Base-by-base conservation (phyloP, 1,140 invertebrate genomes). In the Monochamus saltuarius region DNA sequence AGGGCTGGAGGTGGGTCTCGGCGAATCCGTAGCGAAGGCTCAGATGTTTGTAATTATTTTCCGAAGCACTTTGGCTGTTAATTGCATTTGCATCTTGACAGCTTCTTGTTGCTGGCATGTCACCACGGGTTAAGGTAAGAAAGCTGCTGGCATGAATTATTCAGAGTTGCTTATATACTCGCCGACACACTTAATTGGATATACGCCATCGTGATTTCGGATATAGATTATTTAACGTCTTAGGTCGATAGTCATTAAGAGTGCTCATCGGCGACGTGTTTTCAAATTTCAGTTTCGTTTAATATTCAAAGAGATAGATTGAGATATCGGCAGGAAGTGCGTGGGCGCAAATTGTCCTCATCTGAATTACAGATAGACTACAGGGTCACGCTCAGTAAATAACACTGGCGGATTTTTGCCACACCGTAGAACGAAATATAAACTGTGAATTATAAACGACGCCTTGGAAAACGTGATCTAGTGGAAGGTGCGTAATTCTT, bases 41-140 rank as follows among this genome's bases (percentile, higher is more conserved):
- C 22, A 38, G 37, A 34, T 36, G 53, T 56, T 56, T 36, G 53
- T 56, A 49, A 73, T 73, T 72, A 73, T 73, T 73, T 73, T 72
- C 66, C 61, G 59, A 63, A 68, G 70, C 68, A 72, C 71, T 73
- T 61, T 64, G 62, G 65, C 62, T 68, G 70, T 73, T 73, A 72
- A 73, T 73, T 73, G 69, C 70, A 73, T 73, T 73, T 73, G 72
- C 70, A 72, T 72, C 72, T 72, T 70, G 69, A 72, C 70, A 72
- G 69, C 72, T 71, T 71, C 66, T 73, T 69, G 68, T 73, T 67
- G 71, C 69, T 69, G 68, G 70, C 65, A 55, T 67, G 71, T 72
- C 70, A 67, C 67, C 62, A 65, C 62, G 70, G 69, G 67, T 73
- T 71, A 72, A 72, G 72, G 72, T 73, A 69, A 71, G 72, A 69